These are phyloP conservation scores for Bombus waltoni DNA, from an alignment of 1,140 invertebrate species.

Conservation along the genomic window DNA sequence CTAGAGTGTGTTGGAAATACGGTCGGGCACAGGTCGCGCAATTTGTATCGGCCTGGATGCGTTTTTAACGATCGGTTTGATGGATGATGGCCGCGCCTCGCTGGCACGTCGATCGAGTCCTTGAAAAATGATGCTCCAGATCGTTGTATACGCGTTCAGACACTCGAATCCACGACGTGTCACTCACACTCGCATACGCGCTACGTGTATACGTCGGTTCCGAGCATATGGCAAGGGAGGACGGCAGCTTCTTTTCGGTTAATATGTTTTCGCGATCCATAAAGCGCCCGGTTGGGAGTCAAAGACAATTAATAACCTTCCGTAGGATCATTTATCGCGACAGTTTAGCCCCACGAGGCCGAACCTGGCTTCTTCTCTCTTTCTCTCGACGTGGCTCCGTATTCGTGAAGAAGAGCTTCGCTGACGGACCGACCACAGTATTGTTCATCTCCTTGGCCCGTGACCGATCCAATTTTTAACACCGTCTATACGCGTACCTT, in stretches of 20 bases:
- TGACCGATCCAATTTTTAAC: conserved; percentile 83
- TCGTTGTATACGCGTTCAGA: conserved; percentile 49
- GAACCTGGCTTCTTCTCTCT: conserved; percentile 9
- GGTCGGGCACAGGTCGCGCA: conserved; percentile 66
- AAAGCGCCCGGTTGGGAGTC: conserved; percentile 76
- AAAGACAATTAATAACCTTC: conserved; percentile 82
- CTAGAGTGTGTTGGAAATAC: conserved; percentile 9
- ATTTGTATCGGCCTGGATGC: conserved; percentile 79
- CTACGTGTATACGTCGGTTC: neutral
- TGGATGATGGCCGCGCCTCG: conserved; percentile 76
- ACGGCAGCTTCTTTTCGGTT: conserved; percentile 71
- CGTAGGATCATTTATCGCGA: conserved; percentile 82
- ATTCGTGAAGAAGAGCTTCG: conserved; percentile 41
- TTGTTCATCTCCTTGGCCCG: conserved; percentile 80
- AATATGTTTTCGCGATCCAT: conserved; percentile 81
- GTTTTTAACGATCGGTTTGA: conserved; percentile 82
- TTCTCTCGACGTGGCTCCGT: neutral
- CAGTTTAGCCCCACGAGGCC: conserved; percentile 76
- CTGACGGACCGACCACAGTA: conserved; percentile 67
- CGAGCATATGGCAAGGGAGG: conserved; percentile 61
- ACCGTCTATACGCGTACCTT: conserved; percentile 50
- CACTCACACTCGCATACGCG: neutral
- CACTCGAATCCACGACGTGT: conserved; percentile 12
- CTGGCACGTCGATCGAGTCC: conserved; percentile 72
- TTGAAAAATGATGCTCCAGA: conserved; percentile 80